These are phyloP conservation scores for Natrix natrix DNA, from an alignment of 2,797 vertebrate species.

Conservation along the genomic window DNA sequence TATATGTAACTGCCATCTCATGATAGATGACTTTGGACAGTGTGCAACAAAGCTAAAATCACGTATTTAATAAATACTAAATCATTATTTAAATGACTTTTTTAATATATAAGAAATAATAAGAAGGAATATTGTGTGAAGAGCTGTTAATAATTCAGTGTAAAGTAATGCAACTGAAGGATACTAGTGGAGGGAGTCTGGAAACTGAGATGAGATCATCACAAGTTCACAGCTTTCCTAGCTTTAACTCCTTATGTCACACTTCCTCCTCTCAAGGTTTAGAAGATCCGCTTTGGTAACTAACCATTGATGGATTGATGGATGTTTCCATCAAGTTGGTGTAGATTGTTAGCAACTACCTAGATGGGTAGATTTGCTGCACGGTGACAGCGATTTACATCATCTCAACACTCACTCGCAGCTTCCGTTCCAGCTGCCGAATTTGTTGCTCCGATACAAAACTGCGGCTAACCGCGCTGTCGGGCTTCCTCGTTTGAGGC, in stretches of 20 bases:
- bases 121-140: neutral
- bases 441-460: conserved; percentile 44
- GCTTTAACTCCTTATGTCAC: neutral
- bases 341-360: neutral
- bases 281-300: neutral
- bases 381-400: neutral
- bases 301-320: neutral
- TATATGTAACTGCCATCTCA: neutral
- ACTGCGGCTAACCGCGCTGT: neutral
- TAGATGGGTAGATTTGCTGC: neutral
- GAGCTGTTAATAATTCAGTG: neutral
- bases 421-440: conserved; percentile 58
- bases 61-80: neutral
- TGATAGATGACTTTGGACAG: neutral
- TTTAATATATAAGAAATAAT: neutral
- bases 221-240: neutral
- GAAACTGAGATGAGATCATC: neutral
- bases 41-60: neutral
- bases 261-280: neutral
- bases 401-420: conserved; percentile 50
- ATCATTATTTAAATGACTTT: neutral
- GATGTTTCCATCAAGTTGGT: neutral
- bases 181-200: neutral
- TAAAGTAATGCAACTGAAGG: neutral
- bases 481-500: conserved; percentile 7